Evolutionary conservation across 2,797 vertebrate genomes (phyloP), one percentile per base, ranked within the genome.

Genomic region (Clarias fuscus): DNA sequence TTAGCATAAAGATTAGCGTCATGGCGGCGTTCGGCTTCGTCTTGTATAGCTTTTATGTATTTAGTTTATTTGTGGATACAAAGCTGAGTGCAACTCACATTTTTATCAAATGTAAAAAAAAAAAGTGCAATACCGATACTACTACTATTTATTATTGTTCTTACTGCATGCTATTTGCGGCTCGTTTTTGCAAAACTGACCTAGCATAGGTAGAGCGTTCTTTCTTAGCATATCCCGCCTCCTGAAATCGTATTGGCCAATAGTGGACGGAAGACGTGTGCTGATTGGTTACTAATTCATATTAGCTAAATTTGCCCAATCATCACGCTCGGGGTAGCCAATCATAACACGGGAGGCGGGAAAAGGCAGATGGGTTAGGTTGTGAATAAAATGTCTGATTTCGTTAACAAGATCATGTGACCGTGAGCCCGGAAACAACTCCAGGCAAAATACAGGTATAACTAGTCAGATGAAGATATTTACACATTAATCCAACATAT

Each of bases 11-110:
- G 56, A 8, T 2, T 61, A 61, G 80, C 43, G 48, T 68, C 24
- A 85, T 77, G 84, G 73, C 73, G 84, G 80, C 24, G 17, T 53
- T 43, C 17, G 7, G 30, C 22, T 79, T 64, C 20, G 77, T 24
- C 61, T 62, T 24, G 18, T 7, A 15, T 14, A 7, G 30, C 11
- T 2, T 17, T n/a, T 4, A 24, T 15, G 59, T 43, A 14, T 43
- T 64, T 40, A 14, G 24, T 1, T 80, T 80, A 64, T 64, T 43
- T 43, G 37, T 24, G 18, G 11, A 7, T 3, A 61, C 13, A 62
- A 22, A 37, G 5, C 1, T 15, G 0, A 43, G 13, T 8, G 20
- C 14, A 43, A 61, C 13, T 33, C 33, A 33, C 2, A 1, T 33
- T 33, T 2, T 33, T 2, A 33, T 33, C 33, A 33, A 33, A 2